phyloP scores from a whole-genome alignment of 2,113 vertebrate species.

The Rhabdomys dilectus region DNA sequence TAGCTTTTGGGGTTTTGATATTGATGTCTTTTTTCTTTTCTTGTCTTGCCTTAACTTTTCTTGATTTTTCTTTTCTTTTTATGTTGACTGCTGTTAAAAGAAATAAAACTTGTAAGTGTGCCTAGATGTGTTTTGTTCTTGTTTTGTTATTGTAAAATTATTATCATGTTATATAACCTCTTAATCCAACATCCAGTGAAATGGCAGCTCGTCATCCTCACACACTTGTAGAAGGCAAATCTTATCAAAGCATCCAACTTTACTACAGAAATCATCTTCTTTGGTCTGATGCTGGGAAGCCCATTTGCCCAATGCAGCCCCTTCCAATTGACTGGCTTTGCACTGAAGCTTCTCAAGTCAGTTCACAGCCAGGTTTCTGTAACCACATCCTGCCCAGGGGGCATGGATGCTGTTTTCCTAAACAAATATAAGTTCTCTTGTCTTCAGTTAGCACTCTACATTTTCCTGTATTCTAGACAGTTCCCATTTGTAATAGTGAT shows the following conservation, averaged over 20 bases:
- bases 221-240: background rate
- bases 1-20: background rate
- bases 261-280: background rate
- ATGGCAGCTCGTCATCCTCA: background rate
- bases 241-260: background rate
- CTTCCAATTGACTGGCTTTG: background rate
- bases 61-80: background rate
- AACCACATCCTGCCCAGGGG: background rate
- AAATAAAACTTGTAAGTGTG: background rate
- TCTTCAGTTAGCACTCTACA: background rate
- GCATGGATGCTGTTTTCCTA: background rate
- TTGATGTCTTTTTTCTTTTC: background rate
- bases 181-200: background rate
- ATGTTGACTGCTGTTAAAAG: background rate
- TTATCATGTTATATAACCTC: background rate
- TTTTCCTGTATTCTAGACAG: background rate
- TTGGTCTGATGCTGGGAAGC: background rate
- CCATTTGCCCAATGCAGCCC: background rate
- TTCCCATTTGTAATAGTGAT: background rate
- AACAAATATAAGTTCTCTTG: background rate
- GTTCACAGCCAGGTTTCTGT: background rate
- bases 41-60: background rate
- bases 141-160: background rate
- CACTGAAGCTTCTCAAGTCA: background rate
- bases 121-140: background rate